A percentile compares a stretch with the other conserved stretches of the same genome.
Evolutionary conservation across 2,888 invertebrate species (phyloP).

Genomic region (Clepsis dumicolana): DNA sequence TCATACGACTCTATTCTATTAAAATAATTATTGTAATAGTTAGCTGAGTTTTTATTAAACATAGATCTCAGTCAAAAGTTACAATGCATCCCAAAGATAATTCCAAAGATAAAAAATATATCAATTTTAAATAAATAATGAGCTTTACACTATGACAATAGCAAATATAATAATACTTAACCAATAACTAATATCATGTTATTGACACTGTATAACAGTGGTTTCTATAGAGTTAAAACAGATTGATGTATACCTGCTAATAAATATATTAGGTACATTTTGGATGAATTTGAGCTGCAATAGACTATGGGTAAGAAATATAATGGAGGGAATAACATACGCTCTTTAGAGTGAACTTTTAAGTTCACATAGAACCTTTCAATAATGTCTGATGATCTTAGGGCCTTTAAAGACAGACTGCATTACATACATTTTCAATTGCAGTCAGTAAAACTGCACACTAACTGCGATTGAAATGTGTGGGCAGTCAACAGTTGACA

Average conservation of each 20-base stretch:
- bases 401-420: too few relatives aligned
- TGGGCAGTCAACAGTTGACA: too few relatives aligned
- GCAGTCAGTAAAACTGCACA: too few relatives aligned
- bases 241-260: conserved; percentile 41
- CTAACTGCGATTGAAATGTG: too few relatives aligned
- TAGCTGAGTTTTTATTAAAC: conserved; percentile 1
- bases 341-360: not conserved
- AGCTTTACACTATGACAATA: conserved; percentile 80
- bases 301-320: conserved; percentile 25
- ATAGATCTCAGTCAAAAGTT: conserved; percentile 42
- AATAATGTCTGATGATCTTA: too few relatives aligned
- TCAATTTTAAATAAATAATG: conserved; percentile 48
- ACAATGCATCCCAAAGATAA: conserved; percentile 66
- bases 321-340: not conserved
- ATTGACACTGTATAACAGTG: conserved; percentile 64
- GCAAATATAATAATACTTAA: conserved; percentile 59
- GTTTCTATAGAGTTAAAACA: conserved; percentile 45
- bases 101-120: conserved; percentile 62
- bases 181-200: conserved; percentile 48
- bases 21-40: not conserved
- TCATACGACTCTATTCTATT: not conserved
- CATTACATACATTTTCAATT: too few relatives aligned
- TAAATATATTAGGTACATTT: conserved; percentile 33
- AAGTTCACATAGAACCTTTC: too few relatives aligned
- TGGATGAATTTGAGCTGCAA: conserved; percentile 10